Base-by-base conservation (phyloP, 2,888 invertebrate species). In the Andrena bucephala region DNA sequence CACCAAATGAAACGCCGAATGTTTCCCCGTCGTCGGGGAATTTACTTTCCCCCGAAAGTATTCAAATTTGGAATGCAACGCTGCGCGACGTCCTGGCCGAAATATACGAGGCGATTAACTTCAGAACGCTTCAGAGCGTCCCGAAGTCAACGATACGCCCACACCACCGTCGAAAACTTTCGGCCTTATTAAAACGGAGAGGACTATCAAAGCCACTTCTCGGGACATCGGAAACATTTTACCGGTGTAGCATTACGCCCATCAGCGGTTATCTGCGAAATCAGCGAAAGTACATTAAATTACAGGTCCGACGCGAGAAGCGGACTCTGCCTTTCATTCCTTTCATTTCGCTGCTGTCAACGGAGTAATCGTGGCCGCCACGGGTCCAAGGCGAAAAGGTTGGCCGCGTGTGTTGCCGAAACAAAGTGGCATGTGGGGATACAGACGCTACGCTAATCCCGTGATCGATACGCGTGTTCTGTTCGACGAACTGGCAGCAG, bases 211-310 rank as follows among this genome's bases (percentile, higher is more conserved):
- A 79, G 50, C 72, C 79, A 79, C 81, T 66, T 59, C 74, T 2
- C 74, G 50, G 66, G 81, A 75, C 81, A 80, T 82, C 81, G 81
- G 82, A 74, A 75, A 70, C 81, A 81, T 81, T 80, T 80, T 81
- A 80, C 66, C 81, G 24, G 73, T 48, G 69, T 69, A 54, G 69
- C 80, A 59, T 81, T 73, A 74, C 81, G 69, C 67, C 70, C 74
- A 29, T 74, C 81, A 62, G 33, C 65, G 70, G 66, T 74, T 81
- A 82, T 81, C 82, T 75, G 81, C 74, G 74, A 57, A 81, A 82
- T 82, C 81, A 48, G 81, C 81, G 70, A 75, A 67, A 81, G 74
- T 70, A 82, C 74, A 62, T 66, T 75, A 80, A 81, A 82, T 82
- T 81, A 82, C 81, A 66, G 60, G 74, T 70, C 73, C 59, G 70